phyloP scores from a whole-genome alignment of 2,888 invertebrate genomes.

The Trichacis sp. region DNA sequence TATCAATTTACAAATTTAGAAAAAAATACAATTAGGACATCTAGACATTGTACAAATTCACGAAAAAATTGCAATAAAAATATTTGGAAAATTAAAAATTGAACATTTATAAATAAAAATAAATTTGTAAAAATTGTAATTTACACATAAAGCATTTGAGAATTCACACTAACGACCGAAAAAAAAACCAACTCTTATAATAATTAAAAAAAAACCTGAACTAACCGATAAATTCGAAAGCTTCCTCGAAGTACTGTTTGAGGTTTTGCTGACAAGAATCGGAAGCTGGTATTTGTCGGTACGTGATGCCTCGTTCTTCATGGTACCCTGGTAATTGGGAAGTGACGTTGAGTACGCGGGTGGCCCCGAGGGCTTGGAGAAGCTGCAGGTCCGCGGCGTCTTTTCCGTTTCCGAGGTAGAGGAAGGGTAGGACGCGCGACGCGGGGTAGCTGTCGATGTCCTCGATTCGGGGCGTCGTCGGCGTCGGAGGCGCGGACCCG shows the following conservation, averaged over 20 bases:
- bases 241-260: slow-evolving; percentile 89
- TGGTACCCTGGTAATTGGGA: slow-evolving; percentile 81
- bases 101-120: too few relatives aligned
- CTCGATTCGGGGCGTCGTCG: slow-evolving; percentile 63
- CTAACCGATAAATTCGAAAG: slow-evolving; percentile 88
- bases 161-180: too few relatives aligned
- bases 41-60: too few relatives aligned
- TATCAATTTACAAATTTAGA: too few relatives aligned
- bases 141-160: too few relatives aligned
- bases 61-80: too few relatives aligned
- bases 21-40: too few relatives aligned
- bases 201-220: slow-evolving; percentile 22
- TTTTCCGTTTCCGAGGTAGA: slow-evolving; percentile 85
- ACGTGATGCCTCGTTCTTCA: slow-evolving; percentile 76
- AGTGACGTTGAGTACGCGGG: slow-evolving; percentile 85
- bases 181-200: too few relatives aligned
- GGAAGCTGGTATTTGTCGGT: slow-evolving; percentile 84
- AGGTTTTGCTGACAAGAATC: slow-evolving; percentile 89
- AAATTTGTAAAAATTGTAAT: too few relatives aligned
- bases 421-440: slow-evolving; percentile 83
- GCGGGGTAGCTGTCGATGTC: slow-evolving; percentile 83
- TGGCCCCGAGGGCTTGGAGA: slow-evolving; percentile 77
- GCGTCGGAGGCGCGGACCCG: slow-evolving; percentile 37
- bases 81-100: too few relatives aligned
- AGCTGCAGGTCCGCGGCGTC: slow-evolving; percentile 81